Evolutionary conservation across 2,888 invertebrate genomes (phyloP), one percentile per base, ranked within the genome.

Genomic region (Zaprionus obscuricornis): DNA sequence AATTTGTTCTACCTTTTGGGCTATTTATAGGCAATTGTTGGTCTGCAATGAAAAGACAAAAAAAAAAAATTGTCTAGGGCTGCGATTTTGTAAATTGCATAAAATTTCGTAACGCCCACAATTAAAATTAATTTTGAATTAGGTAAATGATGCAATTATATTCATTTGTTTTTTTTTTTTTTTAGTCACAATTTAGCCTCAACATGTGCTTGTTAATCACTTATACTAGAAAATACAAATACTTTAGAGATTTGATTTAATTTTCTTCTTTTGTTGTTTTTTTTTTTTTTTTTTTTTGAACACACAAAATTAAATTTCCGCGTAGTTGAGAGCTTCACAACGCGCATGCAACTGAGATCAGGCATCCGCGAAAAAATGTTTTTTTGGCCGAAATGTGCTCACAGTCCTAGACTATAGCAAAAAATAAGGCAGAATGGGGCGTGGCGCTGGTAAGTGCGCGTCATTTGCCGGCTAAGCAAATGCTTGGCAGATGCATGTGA

Each of bases 321-420:
- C 70, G 81, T 65, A 66, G 73, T 56, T 68, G 81, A 70, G 73
- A 54, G 86, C 74, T 86, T 62, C 84, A 76, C 86, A 54, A 70
- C 50, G 66, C 64, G 51, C 77, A 59, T 70, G 60, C 77, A 73
- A 81, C 81, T 81, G 86, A 86, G 65, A 66, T 79, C 85, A 86
- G 82, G 77, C 71, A 68, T 76, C 85, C 86, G 86, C 70, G 77
- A 67, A 81, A 85, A 78, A 83, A 85, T 65, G 63, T 78, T 83
- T 85, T 52, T 70, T 18, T n/a, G n/a, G 76, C 66, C 81, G 70
- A 81, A 81, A 68, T 60, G 47, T 34, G 22, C 49, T 39, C 54
- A 54, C 50, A 37, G 26, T 26, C 36, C 52, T 40, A 62, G 46
- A 22, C 46, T 40, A 45, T 10, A 56, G 40, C 39, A 59, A 54